A percentile compares a stretch with the other conserved stretches of the same genome.
Evolutionary conservation across 2,888 invertebrate species (phyloP).

Genomic region (Serripes groenlandicus): DNA sequence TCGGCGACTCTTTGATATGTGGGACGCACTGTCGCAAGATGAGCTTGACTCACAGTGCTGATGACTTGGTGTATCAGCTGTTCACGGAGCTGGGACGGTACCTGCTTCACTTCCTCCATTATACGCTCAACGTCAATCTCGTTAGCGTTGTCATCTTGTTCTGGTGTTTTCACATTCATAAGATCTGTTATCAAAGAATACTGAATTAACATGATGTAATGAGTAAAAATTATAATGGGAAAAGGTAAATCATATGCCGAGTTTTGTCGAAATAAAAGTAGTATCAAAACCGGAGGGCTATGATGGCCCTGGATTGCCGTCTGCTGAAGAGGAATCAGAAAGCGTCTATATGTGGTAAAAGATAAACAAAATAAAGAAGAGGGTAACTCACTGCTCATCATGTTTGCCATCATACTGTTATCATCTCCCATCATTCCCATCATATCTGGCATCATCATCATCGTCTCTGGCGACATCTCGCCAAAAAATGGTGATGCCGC

Average conservation of each 20-base stretch:
- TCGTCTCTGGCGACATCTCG: conserved; percentile 54
- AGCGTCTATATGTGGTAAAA: too few species aligned
- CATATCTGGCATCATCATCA: conserved; percentile 66
- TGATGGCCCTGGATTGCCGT: too few species aligned
- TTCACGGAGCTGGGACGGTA: conserved; percentile 72
- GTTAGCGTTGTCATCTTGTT: conserved; percentile 62
- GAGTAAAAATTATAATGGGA: neutral
- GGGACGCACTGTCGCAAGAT: conserved; percentile 98
- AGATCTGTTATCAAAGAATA: neutral
- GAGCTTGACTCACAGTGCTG: conserved; percentile 95
- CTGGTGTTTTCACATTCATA: conserved; percentile 24
- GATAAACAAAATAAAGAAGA: neutral
- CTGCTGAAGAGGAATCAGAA: too few species aligned
- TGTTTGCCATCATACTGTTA: conserved; percentile 30
- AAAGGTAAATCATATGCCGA: too few species aligned
- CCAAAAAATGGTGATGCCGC: conserved; percentile 54
- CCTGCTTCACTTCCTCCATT: conserved; percentile 74
- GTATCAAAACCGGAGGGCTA: too few species aligned
- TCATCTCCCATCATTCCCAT: conserved; percentile 56
- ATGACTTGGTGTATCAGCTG: conserved; percentile 88
- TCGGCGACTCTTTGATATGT: conserved; percentile 92
- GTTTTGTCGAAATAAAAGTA: neutral
- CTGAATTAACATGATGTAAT: neutral
- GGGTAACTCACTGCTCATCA: conserved; percentile 45
- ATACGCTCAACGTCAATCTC: conserved; percentile 70